Conservation (phyloP, 2,888 invertebrate species). For the Leptura quadrifasciata region DNA sequence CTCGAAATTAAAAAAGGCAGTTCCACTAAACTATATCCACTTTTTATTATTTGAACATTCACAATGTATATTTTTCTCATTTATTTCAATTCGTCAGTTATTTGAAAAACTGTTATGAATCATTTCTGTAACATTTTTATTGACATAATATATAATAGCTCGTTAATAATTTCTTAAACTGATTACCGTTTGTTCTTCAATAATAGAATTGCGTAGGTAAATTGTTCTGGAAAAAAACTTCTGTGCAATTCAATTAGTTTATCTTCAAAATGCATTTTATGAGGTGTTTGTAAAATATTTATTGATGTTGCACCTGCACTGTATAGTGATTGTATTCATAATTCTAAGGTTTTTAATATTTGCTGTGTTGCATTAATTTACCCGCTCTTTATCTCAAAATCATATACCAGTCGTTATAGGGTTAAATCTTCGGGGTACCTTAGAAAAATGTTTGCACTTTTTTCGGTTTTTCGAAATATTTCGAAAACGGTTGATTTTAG, state of each 20-base stretch:
- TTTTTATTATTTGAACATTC: neutral
- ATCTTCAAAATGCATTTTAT: neutral
- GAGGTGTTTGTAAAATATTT: neutral
- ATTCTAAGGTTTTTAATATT: neutral
- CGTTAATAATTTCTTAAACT: neutral
- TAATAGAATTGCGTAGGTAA: neutral
- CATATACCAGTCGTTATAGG: no score
- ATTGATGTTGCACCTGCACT: neutral
- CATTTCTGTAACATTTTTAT: neutral
- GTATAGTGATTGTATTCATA: neutral
- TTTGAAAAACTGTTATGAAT: neutral
- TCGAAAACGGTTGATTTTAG: no score
- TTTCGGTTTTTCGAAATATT: no score
- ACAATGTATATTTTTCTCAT: neutral
- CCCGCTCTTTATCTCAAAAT: no score
- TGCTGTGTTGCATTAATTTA: no score
- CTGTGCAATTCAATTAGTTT: neutral
- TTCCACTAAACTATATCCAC: neutral
- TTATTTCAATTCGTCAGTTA: neutral
- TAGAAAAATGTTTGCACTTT: no score
- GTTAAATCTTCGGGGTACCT: no score
- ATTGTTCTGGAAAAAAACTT: neutral
- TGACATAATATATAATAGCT: neutral
- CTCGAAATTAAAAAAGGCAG: no score
- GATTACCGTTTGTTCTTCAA: neutral